Evolutionary conservation across 2,888 invertebrate species (phyloP).

Genomic region (Ceramica pisi): DNA sequence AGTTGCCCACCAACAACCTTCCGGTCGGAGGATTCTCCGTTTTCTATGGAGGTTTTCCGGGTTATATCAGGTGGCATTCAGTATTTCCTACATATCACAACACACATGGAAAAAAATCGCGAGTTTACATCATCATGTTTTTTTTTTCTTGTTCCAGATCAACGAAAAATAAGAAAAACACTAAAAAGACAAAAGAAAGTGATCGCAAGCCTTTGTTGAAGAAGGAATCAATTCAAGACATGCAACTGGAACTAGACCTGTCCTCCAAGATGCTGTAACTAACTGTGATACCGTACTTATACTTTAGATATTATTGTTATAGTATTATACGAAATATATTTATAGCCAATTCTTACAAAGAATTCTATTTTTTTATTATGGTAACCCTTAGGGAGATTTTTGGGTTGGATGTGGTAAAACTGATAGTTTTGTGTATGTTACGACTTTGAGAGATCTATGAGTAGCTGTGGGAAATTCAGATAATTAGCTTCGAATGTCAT

Average conservation of each 20-base stretch:
- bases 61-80: too few relatives aligned
- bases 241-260: constrained; percentile 86
- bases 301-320: constrained; percentile 63
- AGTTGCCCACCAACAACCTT: too few relatives aligned
- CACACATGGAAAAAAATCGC: neutral
- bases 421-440: neutral
- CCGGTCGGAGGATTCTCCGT: too few relatives aligned
- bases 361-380: neutral
- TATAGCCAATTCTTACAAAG: constrained; percentile 63
- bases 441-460: neutral
- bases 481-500: neutral
- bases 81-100: too few relatives aligned
- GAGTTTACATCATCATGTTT: neutral
- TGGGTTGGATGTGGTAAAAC: neutral
- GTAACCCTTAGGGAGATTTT: neutral
- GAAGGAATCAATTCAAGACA: constrained; percentile 88
- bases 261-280: constrained; percentile 88
- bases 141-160: constrained; percentile 76
- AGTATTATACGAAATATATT: constrained; percentile 66
- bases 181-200: constrained; percentile 91
- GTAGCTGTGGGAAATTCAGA: neutral
- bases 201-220: constrained; percentile 91
- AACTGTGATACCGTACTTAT: constrained; percentile 82
- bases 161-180: constrained; percentile 90
- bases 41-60: too few relatives aligned